These are phyloP conservation scores for Apamea monoglypha DNA, from an alignment of 2,888 invertebrate species.

Conservation along the genomic window DNA sequence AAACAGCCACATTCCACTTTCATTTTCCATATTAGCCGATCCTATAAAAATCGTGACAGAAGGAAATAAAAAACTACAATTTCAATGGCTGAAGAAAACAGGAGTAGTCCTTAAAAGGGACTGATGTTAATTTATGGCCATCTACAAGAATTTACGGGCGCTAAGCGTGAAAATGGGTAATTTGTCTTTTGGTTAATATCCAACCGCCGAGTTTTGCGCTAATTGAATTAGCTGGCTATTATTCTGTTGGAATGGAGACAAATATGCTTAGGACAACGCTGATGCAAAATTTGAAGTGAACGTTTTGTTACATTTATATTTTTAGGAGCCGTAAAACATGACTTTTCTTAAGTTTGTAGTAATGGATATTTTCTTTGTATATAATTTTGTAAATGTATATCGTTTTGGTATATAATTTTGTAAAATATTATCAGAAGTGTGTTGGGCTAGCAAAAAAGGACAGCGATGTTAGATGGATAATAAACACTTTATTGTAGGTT, in stretches of 20 bases:
- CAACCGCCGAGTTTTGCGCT: slow-evolving; percentile 76
- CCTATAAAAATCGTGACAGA: slow-evolving; percentile 60
- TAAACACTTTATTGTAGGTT: background rate
- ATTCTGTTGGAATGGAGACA: slow-evolving; percentile 67
- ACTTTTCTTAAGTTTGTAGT: background rate
- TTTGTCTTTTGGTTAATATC: slow-evolving; percentile 85
- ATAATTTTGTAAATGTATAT: too few species aligned
- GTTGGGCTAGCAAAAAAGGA: background rate
- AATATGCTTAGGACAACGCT: slow-evolving; percentile 52
- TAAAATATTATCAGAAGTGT: background rate
- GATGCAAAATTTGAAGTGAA: slow-evolving; percentile 12
- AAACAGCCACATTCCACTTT: slow-evolving; percentile 1
- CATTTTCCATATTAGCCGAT: slow-evolving; percentile 45
- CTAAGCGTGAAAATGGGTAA: slow-evolving; percentile 82
- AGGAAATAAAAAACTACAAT: slow-evolving; percentile 57
- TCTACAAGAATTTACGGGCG: slow-evolving; percentile 81
- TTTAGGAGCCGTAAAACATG: background rate
- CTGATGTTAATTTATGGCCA: slow-evolving; percentile 76
- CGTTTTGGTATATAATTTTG: too few species aligned
- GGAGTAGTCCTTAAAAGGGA: slow-evolving; percentile 64
- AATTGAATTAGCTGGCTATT: slow-evolving; percentile 82
- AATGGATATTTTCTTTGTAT: too few species aligned
- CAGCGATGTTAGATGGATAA: background rate
- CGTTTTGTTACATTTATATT: background rate
- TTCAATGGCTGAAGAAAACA: slow-evolving; percentile 52